Conservation (phyloP, 2,113 vertebrate species). For the Neodontobutis hainanensis region DNA sequence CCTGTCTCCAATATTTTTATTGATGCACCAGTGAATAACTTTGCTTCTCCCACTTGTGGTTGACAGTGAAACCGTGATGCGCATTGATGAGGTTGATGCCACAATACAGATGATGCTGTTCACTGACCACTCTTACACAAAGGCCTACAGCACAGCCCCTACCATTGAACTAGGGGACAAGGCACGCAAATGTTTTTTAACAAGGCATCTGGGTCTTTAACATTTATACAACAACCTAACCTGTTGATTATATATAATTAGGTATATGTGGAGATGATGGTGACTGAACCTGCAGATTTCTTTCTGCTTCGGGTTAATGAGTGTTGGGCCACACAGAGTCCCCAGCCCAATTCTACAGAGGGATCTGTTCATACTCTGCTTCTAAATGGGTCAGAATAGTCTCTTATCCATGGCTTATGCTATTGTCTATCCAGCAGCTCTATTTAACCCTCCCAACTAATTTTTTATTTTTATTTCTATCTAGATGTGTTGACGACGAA, state of each 20-base stretch:
- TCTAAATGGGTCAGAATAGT: constrained; percentile 65
- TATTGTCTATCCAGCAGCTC: not conserved
- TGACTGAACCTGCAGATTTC: constrained; percentile 66
- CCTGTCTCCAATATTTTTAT: not conserved
- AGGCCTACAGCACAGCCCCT: constrained; percentile 58
- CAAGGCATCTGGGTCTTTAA: not conserved
- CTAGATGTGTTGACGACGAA: constrained; percentile 69
- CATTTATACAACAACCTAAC: not conserved
- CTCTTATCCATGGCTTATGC: fast-evolving
- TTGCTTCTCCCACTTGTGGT: not conserved
- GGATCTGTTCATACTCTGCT: constrained; percentile 62
- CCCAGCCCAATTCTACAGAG: constrained; percentile 39
- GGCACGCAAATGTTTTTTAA: constrained; percentile 19
- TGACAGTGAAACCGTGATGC: constrained; percentile 61
- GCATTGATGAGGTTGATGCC: constrained; percentile 67
- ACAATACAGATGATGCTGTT: constrained; percentile 70
- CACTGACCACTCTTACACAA: constrained; percentile 59
- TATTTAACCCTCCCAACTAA: not conserved
- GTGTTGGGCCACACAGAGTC: constrained; percentile 75
- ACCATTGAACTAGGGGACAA: constrained; percentile 69
- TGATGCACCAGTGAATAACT: not conserved
- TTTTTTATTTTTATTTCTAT: not conserved
- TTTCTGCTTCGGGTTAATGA: constrained; percentile 71
- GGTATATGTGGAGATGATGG: constrained; percentile 74
- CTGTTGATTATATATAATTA: constrained; percentile 8